Evolutionary conservation across 2,797 vertebrate species (phyloP).

Genomic region (Notolepis coatsorum): DNA sequence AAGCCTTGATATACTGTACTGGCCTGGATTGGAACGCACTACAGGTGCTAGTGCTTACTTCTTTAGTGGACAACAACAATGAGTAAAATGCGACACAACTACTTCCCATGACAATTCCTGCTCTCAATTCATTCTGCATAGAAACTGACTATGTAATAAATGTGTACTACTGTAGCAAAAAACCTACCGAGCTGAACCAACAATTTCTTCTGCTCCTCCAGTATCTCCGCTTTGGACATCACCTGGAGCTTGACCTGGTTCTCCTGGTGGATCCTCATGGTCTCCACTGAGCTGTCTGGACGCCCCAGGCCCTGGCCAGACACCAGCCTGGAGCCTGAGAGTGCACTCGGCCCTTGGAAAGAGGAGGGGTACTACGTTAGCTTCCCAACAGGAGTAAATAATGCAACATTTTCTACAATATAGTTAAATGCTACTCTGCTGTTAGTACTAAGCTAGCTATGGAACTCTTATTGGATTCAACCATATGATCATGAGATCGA

Average conservation of each 20-base stretch:
- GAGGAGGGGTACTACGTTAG: background rate
- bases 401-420: no score
- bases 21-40: background rate
- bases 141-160: no score
- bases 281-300: slow-evolving; percentile 79
- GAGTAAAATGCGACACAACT: background rate
- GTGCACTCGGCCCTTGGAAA: slow-evolving; percentile 12
- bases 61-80: background rate
- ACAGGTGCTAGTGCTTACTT: background rate
- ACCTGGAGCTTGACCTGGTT: slow-evolving; percentile 86
- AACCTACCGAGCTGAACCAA: slow-evolving; percentile 89
- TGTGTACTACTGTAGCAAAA: background rate
- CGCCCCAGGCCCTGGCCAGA: slow-evolving; percentile 87
- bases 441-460: no score
- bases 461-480: no score
- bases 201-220: slow-evolving; percentile 87
- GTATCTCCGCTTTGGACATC: slow-evolving; percentile 88
- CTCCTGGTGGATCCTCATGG: slow-evolving; percentile 89
- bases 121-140: slow-evolving; percentile 1
- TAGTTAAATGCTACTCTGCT: no score
- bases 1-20: background rate
- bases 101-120: background rate
- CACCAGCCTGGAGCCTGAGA: slow-evolving; percentile 72
- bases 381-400: no score
- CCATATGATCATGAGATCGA: no score